Evolutionary conservation across 2,888 invertebrate genomes (phyloP), one percentile per base, ranked within the genome.

Genomic region (Acleris sparsana): DNA sequence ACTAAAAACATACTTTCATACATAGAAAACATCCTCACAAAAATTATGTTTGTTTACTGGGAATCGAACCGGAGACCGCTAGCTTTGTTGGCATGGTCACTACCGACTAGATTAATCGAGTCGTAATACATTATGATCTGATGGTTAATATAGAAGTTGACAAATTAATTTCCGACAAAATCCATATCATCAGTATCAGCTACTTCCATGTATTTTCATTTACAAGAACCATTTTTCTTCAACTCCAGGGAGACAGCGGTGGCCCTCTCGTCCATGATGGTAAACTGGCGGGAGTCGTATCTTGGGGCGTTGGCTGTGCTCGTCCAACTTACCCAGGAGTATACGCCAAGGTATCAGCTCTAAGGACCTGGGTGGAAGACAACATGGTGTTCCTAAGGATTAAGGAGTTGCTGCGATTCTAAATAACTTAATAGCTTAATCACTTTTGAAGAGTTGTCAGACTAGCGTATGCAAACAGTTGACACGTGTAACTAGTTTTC

Each of bases 191-290:
- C 43, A 43, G 16, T 33, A n/a, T 9, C 43, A 43, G 5, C 5
- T 16, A 44, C 6, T 6, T 44, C 16, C 16, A 13, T 13, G n/a
- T 25, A 29, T 7, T 29, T 29, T 9, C 6, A 46, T 17, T 46
- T 0, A 16, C 17, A 46, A 6, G 17, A 46, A 46, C n/a, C 16
- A n/a, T 11, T 51, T 57, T 29, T 57, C n/a, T 63, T 62, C 59
- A 22, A 53, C 6, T 17, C n/a, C 72, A 93, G 93, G 94, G 94
- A 62, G 87, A 88, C 62, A 93, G 93, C 11, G 94, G 94, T 6
- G 94, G 93, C 3, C 86, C 86, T 0, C 68, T 92, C 0, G 84
- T 89, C 1, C 72, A 83, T 59, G 82, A 93, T 0, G 88, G 88
- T 3, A 91, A 88, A 56, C 82, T 93, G 7, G 89, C 89, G 13